Evolutionary conservation across 2,113 vertebrate genomes (phyloP), one percentile per base, ranked within the genome.

Genomic region (Collichthys lucidus): DNA sequence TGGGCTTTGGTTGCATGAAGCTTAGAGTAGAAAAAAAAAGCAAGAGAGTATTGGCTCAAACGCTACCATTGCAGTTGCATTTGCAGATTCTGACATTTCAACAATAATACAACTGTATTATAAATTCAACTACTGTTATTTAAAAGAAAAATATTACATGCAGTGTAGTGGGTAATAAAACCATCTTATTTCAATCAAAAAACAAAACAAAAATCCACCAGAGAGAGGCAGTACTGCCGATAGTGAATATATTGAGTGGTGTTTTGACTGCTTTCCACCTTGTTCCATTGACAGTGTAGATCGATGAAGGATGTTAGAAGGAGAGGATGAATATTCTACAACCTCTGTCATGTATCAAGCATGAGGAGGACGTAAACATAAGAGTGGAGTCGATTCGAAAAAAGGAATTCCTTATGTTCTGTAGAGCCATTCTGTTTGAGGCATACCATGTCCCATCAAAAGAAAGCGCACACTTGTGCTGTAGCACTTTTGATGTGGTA

Each of bases 281-380:
- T 42, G n/a, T 71, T 78, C 17, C 40, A 49, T 24, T 6, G 10
- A 60, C 4, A 10, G 42, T 62, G 79, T 59, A 40, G 67, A 47
- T 79, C 19, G n/a, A 60, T 19, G 35, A 49, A 35, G 42, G 44
- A 83, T 66, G 57, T 50, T 65, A 49, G 52, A 74, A 44, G 44
- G 53, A 29, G 14, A 56, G 59, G 70, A 67, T 82, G 67, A 70
- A 72, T 79, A 88, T 86, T 86, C 42, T 31, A 66, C 60, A 60
- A 57, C 61, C 31, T 83, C 56, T 85, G 82, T 88, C 77, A 87
- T 91, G 84, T 86, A 83, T 91, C 80, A 83, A 86, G 91, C 75
- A 89, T 90, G 85, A 80, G 68, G 63, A 80, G 66, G 65, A 74
- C 53, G 19, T 80, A 65, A 84, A 79, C 74, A 86, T 67, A 17